Evolutionary conservation across 2,797 vertebrate genomes (phyloP).

Genomic region (Rhynchotus rufescens): DNA sequence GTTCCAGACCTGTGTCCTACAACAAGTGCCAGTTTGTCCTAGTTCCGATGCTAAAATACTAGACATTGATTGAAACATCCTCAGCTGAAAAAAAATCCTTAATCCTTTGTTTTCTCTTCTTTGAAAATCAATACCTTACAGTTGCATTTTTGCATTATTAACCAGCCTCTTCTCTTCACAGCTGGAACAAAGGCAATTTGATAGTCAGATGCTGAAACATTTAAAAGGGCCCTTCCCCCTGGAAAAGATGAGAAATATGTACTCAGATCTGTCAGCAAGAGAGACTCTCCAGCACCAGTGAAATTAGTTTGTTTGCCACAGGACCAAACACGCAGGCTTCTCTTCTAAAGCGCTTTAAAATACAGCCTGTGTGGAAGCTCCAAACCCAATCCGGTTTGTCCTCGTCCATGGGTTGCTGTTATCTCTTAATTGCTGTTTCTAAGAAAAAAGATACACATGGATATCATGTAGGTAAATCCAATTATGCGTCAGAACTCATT

Average conservation of each 20-base stretch:
- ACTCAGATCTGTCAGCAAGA: background rate
- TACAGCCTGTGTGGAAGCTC: background rate
- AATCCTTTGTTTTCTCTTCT: background rate
- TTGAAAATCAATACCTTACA: background rate
- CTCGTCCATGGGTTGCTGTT: background rate
- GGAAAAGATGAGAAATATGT: background rate
- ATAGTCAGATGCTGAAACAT: background rate
- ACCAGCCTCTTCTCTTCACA: background rate
- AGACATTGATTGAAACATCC: background rate
- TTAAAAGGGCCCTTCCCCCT: background rate
- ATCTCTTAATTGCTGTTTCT: background rate
- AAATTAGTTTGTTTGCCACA: background rate
- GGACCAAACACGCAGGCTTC: background rate
- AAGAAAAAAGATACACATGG: background rate
- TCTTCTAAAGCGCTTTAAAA: background rate
- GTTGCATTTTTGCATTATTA: background rate
- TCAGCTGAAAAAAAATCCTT: too few species aligned
- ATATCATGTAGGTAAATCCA: background rate
- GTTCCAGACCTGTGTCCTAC: background rate
- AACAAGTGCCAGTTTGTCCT: background rate
- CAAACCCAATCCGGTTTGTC: background rate
- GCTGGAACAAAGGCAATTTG: background rate
- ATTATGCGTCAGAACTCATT: background rate
- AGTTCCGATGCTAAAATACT: background rate
- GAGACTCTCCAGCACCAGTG: background rate